Percentiles rank a stretch among this genome's conserved stretches.
Conservation (phyloP, 1,140 invertebrate species). For the Anastrepha ludens region DNA sequence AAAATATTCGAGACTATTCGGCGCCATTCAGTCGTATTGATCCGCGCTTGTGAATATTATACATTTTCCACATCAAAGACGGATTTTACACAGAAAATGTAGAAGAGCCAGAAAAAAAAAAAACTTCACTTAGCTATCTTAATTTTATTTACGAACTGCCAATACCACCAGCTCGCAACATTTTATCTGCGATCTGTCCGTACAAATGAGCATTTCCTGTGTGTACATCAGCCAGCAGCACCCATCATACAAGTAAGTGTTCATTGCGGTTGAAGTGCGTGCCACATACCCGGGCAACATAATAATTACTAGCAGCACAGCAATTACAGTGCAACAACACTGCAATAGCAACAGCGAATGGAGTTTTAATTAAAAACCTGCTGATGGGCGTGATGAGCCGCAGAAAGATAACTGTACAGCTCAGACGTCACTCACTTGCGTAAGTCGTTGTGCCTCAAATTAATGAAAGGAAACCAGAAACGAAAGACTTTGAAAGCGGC, state of each 20-base stretch:
- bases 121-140: too few species aligned
- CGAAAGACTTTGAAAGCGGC: background rate
- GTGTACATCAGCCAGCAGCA: background rate
- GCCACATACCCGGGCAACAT: background rate
- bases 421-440: background rate
- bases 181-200: background rate
- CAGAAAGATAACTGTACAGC: slow-evolving; percentile 3
- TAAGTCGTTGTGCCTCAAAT: background rate
- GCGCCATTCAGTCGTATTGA: too few species aligned
- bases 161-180: background rate
- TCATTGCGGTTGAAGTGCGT: slow-evolving; percentile 22
- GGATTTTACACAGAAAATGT: too few species aligned
- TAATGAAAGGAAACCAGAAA: background rate
- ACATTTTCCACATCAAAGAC: too few species aligned
- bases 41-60: too few species aligned
- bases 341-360: background rate
- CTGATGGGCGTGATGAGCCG: slow-evolving; percentile 45
- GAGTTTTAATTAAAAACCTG: slow-evolving; percentile 43
- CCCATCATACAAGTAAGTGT: background rate
- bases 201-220: background rate
- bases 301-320: slow-evolving; percentile 10
- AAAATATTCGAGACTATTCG: too few species aligned
- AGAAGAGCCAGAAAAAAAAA: too few species aligned
- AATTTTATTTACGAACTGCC: slow-evolving; percentile 3
- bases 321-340: background rate